Percentiles rank a stretch among this genome's conserved stretches.
Evolutionary conservation across 2,888 invertebrate species (phyloP).

Genomic region (Mythimna ferrago): DNA sequence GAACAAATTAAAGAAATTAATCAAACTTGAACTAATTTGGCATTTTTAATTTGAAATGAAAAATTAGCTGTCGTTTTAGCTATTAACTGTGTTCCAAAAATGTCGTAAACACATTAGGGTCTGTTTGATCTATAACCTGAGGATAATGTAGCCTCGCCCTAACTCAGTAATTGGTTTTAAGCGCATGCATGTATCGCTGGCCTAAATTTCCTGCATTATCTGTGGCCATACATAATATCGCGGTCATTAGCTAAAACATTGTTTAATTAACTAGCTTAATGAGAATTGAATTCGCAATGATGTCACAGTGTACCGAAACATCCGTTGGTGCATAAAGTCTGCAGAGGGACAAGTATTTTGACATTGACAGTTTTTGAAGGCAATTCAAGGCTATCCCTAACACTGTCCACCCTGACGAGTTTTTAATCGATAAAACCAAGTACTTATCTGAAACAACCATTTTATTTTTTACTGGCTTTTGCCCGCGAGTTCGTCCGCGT

Average conservation of each 20-base stretch:
- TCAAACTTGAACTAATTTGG: slow-evolving; percentile 40
- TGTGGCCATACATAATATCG: slow-evolving; percentile 42
- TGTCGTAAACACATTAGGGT: slow-evolving; percentile 28
- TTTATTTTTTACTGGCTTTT: no score
- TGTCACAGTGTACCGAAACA: slow-evolving; percentile 6
- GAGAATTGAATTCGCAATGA: slow-evolving; percentile 47
- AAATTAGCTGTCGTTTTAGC: slow-evolving; percentile 31
- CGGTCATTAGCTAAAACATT: slow-evolving; percentile 57
- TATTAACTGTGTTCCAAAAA: slow-evolving; percentile 44
- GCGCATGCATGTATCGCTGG: slow-evolving; percentile 51
- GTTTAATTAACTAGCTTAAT: slow-evolving; percentile 47
- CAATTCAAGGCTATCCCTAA: neutral
- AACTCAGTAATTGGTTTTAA: slow-evolving; percentile 58
- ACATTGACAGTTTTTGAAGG: slow-evolving; percentile 1
- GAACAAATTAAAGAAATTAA: slow-evolving; percentile 39
- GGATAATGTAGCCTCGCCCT: slow-evolving; percentile 50
- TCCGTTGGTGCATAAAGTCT: slow-evolving; percentile 12
- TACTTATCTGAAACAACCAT: neutral
- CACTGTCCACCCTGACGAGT: neutral
- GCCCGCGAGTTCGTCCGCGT: no score
- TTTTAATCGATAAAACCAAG: neutral
- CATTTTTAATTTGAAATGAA: slow-evolving; percentile 47
- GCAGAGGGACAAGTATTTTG: slow-evolving; percentile 10
- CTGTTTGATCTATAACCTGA: slow-evolving; percentile 52
- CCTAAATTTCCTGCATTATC: slow-evolving; percentile 60